Percentiles rank a stretch among this genome's conserved stretches.
phyloP scores from a whole-genome alignment of 2,797 vertebrate genomes.

The Halcyon chelicuti region DNA sequence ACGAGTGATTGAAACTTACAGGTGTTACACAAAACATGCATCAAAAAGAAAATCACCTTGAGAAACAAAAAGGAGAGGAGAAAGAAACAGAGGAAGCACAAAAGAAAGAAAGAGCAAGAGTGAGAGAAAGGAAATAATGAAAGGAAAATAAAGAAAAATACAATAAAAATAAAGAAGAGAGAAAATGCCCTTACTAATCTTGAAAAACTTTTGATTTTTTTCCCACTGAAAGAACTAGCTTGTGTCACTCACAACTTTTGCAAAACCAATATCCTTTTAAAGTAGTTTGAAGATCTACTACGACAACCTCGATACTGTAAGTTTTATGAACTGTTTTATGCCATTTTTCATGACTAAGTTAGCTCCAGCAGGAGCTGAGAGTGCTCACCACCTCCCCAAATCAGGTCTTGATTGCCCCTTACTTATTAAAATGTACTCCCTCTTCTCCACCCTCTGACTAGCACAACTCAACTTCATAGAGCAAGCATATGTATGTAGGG shows the following conservation, averaged over 20 bases:
- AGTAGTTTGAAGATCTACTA: not conserved
- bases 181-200: not conserved
- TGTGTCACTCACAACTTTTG: not conserved
- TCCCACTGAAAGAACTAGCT: not conserved
- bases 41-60: not conserved
- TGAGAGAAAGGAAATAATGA: not conserved
- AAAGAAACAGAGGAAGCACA: not conserved
- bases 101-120: not conserved
- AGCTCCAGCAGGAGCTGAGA: not conserved
- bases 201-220: not conserved
- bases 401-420: constrained; percentile 1
- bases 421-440: not conserved
- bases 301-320: not conserved
- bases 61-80: not conserved
- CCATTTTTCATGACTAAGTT: not conserved
- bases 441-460: constrained; percentile 11
- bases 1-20: not conserved
- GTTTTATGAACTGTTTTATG: not conserved
- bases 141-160: not conserved
- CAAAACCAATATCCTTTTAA: not conserved
- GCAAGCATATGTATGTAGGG: not conserved
- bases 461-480: not conserved
- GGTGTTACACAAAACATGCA: not conserved
- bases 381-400: not conserved
- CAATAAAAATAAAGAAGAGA: not conserved